Base-by-base conservation (phyloP, 1,140 invertebrate species). In the Zophobas atratus region DNA sequence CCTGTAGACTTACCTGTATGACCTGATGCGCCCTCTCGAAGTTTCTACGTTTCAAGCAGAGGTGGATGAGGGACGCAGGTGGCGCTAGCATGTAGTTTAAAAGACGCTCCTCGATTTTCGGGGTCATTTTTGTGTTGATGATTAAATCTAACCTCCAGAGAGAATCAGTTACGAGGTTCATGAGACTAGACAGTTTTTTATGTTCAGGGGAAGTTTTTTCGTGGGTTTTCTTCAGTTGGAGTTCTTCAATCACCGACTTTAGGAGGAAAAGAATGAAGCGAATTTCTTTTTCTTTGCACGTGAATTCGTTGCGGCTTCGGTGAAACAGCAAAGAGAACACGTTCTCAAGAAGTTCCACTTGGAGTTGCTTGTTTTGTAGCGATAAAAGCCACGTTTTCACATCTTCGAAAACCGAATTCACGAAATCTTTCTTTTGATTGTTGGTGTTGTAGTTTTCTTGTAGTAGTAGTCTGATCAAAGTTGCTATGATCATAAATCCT, bases 1-100 rank as follows among this genome's bases (percentile, higher is more conserved):
- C 46, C 32, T 77, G 33, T 53, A 53, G 53, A 80, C 78, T 83
- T 84, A 86, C 86, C 82, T 84, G 75, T 55, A 86, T 81, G 6
- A 86, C 86, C 82, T 86, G 82, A 74, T 82, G 79, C 1, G 82
- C 83, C 70, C 82, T 80, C 43, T 80, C 74, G 77, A 86, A 85
- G 71, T 84, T 75, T 43, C 79, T 80, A 56, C 82, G 70, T 53
- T 84, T 83, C 39, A 86, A 77, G 76, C 86, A 84, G 34, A 85
- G 77, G 60, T 84, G 79, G 63, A 86, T 83, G n/a, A 86, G 74
- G 33, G 82, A 81, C 51, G 85, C 81, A 0, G 85, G 83, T 33
- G 82, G 70, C 6, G 85, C 78, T 33, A 86, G 71, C 84, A 86
- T 85, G 56, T 84, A 85, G 72, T 82, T 73, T n/a, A 86, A 41